Conservation (phyloP, 2,888 invertebrate species). For the Drosophila aldrichi region DNA sequence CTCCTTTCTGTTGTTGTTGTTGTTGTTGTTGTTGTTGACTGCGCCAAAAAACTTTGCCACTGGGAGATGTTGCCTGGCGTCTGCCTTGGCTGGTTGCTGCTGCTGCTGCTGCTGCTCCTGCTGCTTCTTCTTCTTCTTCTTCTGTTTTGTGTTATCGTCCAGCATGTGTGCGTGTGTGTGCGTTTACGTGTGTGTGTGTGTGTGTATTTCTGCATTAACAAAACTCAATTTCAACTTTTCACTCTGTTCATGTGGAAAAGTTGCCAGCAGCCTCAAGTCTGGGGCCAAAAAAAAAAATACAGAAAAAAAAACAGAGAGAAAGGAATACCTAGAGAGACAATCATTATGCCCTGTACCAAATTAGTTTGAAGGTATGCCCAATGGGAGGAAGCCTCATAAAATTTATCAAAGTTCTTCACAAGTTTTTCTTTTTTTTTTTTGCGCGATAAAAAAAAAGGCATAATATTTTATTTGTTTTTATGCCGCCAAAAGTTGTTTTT, state of each 20-base stretch:
- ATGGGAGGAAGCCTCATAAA: constrained; percentile 7
- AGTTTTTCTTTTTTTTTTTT: background rate
- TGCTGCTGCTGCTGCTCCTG: constrained; percentile 22
- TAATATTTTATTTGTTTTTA: constrained; percentile 12
- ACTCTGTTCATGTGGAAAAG: constrained; percentile 70
- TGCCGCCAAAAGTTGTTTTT: constrained; percentile 7
- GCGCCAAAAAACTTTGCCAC: constrained; percentile 65
- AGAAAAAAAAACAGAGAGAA: background rate
- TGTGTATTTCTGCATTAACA: constrained; percentile 59
- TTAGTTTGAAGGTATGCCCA: constrained; percentile 15
- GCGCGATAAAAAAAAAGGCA: background rate
- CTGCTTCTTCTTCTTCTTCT: background rate
- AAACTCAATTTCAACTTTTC: constrained; percentile 71
- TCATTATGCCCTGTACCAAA: constrained; percentile 39
- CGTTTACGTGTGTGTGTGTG: constrained; percentile 7
- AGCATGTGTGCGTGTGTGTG: constrained; percentile 16
- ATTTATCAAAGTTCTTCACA: constrained; percentile 19
- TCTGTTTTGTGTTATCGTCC: constrained; percentile 48
- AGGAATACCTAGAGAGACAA: constrained; percentile 29
- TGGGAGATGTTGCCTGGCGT: constrained; percentile 53
- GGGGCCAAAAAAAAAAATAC: constrained; percentile 9
- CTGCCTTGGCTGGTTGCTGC: constrained; percentile 47
- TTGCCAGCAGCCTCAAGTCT: constrained; percentile 53
- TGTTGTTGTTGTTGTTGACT: constrained; percentile 56
- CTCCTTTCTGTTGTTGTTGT: constrained; percentile 43